These are phyloP conservation scores for Pandemis cinnamomeana DNA, from an alignment of 2,888 invertebrate genomes.

Conservation along the genomic window DNA sequence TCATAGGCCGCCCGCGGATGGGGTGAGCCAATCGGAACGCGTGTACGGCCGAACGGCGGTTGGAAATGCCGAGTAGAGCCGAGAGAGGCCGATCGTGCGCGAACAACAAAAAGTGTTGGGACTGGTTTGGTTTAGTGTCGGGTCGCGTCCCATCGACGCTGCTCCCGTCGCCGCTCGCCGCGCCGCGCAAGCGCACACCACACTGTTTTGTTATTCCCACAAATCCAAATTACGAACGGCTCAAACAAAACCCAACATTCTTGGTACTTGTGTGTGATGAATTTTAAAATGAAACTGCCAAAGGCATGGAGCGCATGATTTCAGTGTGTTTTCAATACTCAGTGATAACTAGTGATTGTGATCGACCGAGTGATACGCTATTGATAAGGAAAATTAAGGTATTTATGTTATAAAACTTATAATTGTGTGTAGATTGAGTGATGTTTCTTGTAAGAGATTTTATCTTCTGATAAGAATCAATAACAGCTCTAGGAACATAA, in stretches of 20 bases:
- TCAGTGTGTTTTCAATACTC: slow-evolving; percentile 77
- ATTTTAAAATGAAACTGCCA: slow-evolving; percentile 73
- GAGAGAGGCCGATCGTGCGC: slow-evolving; percentile 73
- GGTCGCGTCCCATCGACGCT: slow-evolving; percentile 83
- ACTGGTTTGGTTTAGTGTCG: slow-evolving; percentile 84
- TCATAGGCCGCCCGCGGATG: slow-evolving; percentile 62
- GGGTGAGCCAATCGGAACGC: slow-evolving; percentile 58
- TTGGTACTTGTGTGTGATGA: slow-evolving; percentile 72
- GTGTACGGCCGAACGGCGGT: slow-evolving; percentile 55
- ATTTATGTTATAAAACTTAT: slow-evolving; percentile 49
- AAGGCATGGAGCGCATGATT: slow-evolving; percentile 81
- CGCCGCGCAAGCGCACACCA: slow-evolving; percentile 76
- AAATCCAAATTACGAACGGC: slow-evolving; percentile 40
- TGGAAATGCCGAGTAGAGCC: slow-evolving; percentile 63
- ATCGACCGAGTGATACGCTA: slow-evolving; percentile 73
- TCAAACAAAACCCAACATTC: slow-evolving; percentile 39
- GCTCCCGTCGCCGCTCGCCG: slow-evolving; percentile 75
- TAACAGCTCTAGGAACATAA: slow-evolving; percentile 11
- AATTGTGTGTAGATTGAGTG: slow-evolving; percentile 24
- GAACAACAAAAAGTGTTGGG: slow-evolving; percentile 83
- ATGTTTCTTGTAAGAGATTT: slow-evolving; percentile 18
- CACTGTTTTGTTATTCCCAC: slow-evolving; percentile 60
- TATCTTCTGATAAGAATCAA: slow-evolving; percentile 36
- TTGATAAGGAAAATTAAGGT: slow-evolving; percentile 77
- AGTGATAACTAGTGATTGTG: slow-evolving; percentile 83